These are phyloP conservation scores for Apotomis betuletana DNA, from an alignment of 2,888 invertebrate genomes.

Conservation along the genomic window DNA sequence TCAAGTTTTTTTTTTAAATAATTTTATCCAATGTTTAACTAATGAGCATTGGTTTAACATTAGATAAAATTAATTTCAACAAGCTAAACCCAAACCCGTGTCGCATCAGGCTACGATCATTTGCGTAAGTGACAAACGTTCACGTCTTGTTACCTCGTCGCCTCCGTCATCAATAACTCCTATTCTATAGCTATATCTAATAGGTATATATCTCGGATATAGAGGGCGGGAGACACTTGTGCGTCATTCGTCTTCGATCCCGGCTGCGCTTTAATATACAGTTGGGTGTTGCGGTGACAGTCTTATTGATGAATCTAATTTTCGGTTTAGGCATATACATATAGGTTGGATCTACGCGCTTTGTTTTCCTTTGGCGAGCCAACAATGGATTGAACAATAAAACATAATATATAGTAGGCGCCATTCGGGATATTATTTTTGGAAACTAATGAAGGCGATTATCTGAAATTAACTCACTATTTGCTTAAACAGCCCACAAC, in stretches of 20 bases:
- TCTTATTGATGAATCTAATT: conserved; percentile 31
- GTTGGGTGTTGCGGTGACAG: conserved; percentile 25
- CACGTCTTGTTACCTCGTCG: conserved; percentile 25
- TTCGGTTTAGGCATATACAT: conserved; percentile 15
- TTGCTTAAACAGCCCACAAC: no score
- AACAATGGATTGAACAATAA: no score
- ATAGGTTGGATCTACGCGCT: background rate
- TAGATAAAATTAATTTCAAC: conserved; percentile 3
- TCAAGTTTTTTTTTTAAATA: no score
- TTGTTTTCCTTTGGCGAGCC: background rate
- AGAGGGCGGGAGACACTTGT: conserved; percentile 29
- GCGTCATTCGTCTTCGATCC: conserved; percentile 28
- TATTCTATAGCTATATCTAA: conserved; percentile 9
- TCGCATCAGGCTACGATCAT: conserved; percentile 17
- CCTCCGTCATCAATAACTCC: conserved; percentile 31
- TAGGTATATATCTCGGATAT: conserved; percentile 11
- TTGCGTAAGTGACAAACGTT: conserved; percentile 30
- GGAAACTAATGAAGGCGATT: no score
- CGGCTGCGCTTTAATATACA: conserved; percentile 23
- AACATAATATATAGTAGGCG: no score
- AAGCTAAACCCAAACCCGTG: conserved; percentile 19
- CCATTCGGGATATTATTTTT: no score
- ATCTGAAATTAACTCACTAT: no score
- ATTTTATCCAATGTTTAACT: no score
- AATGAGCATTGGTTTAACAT: no score